Base-by-base conservation (phyloP, 2,888 invertebrate genomes). In the Heteromyza rotundicornis region DNA sequence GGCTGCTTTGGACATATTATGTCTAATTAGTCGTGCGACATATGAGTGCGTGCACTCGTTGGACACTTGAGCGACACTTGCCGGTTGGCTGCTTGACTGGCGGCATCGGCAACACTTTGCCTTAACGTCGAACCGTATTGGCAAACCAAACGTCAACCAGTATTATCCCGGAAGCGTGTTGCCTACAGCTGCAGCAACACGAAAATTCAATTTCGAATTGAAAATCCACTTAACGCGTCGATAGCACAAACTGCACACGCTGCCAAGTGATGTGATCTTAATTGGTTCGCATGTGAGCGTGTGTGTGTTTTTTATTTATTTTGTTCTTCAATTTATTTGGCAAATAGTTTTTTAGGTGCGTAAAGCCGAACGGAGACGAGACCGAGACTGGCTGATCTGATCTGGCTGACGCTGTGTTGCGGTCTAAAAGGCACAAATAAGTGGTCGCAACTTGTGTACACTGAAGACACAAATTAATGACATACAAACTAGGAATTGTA, bases 11-110 rank as follows among this genome's bases (percentile, higher is more conserved):
- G 14, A 22, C 14, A 23, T 51, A 23, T 51, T 51, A 23, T 16
- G 19, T 23, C 57, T 35, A 57, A 57, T 57, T 57, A 57, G 50
- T 35, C 35, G 57, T 35, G 35, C 50, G 57, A n/a, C n/a, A 50
- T 27, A 24, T 32, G n/a, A n/a, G n/a, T n/a, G n/a, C n/a, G n/a
- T n/a, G 19, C 23, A 17, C 50, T n/a, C 24, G 57, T 35, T 50
- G 22, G 36, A 57, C 50, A 50, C 50, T 14, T 51, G 51, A 57
- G 24, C 19, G 57, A 57, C 50, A n/a, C n/a, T n/a, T n/a, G n/a
- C n/a, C n/a, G n/a, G n/a, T n/a, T n/a, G n/a, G n/a, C n/a, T n/a
- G n/a, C n/a, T n/a, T n/a, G n/a, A n/a, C n/a, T n/a, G n/a, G 35
- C 49, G 17, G 8, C 50, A 40, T n/a, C 14, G 5, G 40, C 40